Base-by-base conservation (phyloP, 2,888 invertebrate genomes). In the Ophion obscuratus region DNA sequence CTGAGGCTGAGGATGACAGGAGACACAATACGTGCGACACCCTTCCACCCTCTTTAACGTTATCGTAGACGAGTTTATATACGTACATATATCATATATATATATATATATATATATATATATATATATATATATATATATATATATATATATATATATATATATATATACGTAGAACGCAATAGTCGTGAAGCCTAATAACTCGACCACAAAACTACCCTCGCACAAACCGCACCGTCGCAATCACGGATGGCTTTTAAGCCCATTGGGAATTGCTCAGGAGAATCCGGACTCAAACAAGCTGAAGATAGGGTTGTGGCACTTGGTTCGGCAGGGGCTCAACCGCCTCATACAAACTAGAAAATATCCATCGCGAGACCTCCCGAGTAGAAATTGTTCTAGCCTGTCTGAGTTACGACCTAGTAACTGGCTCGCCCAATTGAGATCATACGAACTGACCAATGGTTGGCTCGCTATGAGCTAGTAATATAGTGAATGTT, bases 1-100 rank as follows among this genome's bases (percentile, higher is more conserved):
- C 90, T 90, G 87, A 76, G 90, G 90, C 94, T 94, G 93, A 92
- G 91, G 91, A 92, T 94, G 94, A 93, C 94, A 93, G 93, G 87
- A 89, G 89, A 89, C 90, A 93, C 92, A 93, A 93, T 93, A 88
- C 90, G 79, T 89, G 70, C 84, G 62, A 36, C 82, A 74, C 84
- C 73, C 85, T 89, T 89, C 89, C 87, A 78, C 83, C 83, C 86
- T 78, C 81, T 81, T 75, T 66, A 83, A 83, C 84, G 17, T 78
- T 61, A 31, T 70, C 75, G 59, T 79, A 62, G 75, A 77, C 67
- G 31, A 68, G 75, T 20, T 44, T 61, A 62, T 40, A 44, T 59
- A 76, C 71, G 24, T 24, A 24, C 24, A 24, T 1, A 24, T 24
- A 24, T 24, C 24, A 31, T 24, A 47, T 40, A 31, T 27, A 64